Evolutionary conservation across 2,113 vertebrate genomes (phyloP).

Genomic region (Carettochelys insculpta): DNA sequence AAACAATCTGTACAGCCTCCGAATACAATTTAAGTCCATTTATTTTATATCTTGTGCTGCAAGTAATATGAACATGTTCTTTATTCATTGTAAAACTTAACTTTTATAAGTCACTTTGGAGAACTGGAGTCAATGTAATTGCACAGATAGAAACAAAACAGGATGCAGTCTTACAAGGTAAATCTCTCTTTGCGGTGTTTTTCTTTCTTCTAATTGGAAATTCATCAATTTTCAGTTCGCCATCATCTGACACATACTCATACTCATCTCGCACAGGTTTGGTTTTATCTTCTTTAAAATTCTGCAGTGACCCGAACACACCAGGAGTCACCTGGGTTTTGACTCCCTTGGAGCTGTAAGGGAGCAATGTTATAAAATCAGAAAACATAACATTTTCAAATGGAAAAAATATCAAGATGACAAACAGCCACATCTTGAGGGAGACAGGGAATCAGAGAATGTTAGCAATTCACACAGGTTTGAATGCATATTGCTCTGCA

Average conservation of each 20-base stretch:
- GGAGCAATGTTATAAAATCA: background rate
- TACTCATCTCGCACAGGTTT: constrained; percentile 96
- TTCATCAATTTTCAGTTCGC: constrained; percentile 97
- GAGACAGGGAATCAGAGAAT: background rate
- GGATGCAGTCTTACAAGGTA: constrained; percentile 87
- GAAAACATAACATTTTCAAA: background rate
- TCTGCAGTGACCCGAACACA: constrained; percentile 94
- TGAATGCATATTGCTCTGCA: background rate
- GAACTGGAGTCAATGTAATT: background rate
- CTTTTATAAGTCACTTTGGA: background rate
- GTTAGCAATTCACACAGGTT: background rate
- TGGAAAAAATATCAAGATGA: background rate
- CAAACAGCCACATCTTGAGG: background rate
- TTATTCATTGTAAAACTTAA: background rate
- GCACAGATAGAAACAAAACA: background rate
- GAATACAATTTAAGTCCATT: background rate
- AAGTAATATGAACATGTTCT: background rate
- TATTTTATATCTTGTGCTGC: background rate
- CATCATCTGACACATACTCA: constrained; percentile 96
- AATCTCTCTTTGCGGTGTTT: constrained; percentile 89
- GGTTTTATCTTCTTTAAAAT: constrained; percentile 94
- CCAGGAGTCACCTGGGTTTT: constrained; percentile 90
- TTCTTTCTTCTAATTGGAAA: constrained; percentile 99
- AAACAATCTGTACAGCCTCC: background rate
- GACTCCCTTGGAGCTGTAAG: constrained; percentile 88